A percentile compares a stretch with the other conserved stretches of the same genome.
These are phyloP conservation scores for Clinocottus analis DNA, from an alignment of 2,113 vertebrate genomes.

Conservation along the genomic window DNA sequence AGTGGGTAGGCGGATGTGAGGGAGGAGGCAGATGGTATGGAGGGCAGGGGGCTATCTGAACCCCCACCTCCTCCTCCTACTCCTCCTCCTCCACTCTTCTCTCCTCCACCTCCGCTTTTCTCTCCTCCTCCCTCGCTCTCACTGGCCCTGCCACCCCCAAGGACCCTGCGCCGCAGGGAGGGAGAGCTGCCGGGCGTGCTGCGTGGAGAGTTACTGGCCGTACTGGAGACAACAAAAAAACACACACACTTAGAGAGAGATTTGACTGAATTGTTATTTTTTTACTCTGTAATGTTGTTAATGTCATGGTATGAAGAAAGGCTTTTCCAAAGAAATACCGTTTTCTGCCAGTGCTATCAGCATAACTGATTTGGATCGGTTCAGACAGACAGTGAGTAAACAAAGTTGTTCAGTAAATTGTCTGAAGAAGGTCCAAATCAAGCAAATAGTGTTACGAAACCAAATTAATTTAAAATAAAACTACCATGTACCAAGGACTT, in stretches of 20 bases:
- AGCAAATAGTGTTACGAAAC: neutral
- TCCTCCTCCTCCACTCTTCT: accelerated
- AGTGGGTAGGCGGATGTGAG: slow-evolving; percentile 86
- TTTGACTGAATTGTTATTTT: neutral
- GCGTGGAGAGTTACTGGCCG: slow-evolving; percentile 90
- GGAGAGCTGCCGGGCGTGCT: slow-evolving; percentile 92
- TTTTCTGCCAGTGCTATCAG: slow-evolving; percentile 14
- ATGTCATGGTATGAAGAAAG: slow-evolving; percentile 18
- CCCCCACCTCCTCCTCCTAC: slow-evolving; percentile 75
- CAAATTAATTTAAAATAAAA: neutral
- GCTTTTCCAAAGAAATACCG: slow-evolving; percentile 7
- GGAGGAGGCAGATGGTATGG: slow-evolving; percentile 80
- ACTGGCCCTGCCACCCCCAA: slow-evolving; percentile 82
- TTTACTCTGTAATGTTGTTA: slow-evolving; percentile 2
- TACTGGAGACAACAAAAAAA: slow-evolving; percentile 75
- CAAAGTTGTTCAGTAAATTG: too few relatives aligned
- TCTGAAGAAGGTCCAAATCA: too few relatives aligned
- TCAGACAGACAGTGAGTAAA: too few relatives aligned
- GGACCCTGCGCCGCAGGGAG: slow-evolving; percentile 87
- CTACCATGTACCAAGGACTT: too few relatives aligned
- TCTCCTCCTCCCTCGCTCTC: slow-evolving; percentile 81
- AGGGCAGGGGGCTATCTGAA: slow-evolving; percentile 81
- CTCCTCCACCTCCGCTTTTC: slow-evolving; percentile 7
- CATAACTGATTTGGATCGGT: slow-evolving; percentile 6
- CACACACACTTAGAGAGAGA: neutral